phyloP scores from a whole-genome alignment of 53 echinoderm and acorn worm species.

The Antedon mediterranea region DNA sequence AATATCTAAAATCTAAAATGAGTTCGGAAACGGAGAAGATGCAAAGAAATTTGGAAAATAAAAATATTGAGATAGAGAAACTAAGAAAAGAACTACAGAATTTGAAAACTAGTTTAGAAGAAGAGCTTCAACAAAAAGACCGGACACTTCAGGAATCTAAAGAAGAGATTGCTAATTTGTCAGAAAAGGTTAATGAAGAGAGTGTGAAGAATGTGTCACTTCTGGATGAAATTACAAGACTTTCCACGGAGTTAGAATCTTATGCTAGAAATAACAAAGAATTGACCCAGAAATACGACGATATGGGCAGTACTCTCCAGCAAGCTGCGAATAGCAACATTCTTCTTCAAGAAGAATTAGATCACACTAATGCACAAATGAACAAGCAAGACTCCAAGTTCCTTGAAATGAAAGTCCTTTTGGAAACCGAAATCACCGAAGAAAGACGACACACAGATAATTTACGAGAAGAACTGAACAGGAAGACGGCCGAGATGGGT shows the following conservation, averaged over 20 bases:
- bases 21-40: background rate
- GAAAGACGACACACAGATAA: background rate
- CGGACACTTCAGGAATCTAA: background rate
- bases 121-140: constrained; percentile 6
- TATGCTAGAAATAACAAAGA: background rate
- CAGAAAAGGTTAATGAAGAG: constrained; percentile 12
- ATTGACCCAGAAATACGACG: background rate
- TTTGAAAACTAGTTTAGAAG: background rate
- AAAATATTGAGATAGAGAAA: background rate
- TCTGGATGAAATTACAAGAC: background rate
- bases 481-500: background rate
- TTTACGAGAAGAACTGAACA: background rate
- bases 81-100: constrained; percentile 1
- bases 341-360: background rate
- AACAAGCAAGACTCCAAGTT: background rate
- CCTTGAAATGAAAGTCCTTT: background rate
- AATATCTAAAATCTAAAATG: background rate
- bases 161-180: background rate
- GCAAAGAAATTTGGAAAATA: background rate
- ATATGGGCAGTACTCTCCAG: background rate
- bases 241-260: background rate
- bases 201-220: background rate
- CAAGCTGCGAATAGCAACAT: background rate
- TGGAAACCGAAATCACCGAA: constrained; percentile 10
- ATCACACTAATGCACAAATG: background rate